A percentile compares a stretch with the other conserved stretches of the same genome.
Conservation (phyloP, 23 tunicate genomes). For the Halocynthia roretzi region DNA sequence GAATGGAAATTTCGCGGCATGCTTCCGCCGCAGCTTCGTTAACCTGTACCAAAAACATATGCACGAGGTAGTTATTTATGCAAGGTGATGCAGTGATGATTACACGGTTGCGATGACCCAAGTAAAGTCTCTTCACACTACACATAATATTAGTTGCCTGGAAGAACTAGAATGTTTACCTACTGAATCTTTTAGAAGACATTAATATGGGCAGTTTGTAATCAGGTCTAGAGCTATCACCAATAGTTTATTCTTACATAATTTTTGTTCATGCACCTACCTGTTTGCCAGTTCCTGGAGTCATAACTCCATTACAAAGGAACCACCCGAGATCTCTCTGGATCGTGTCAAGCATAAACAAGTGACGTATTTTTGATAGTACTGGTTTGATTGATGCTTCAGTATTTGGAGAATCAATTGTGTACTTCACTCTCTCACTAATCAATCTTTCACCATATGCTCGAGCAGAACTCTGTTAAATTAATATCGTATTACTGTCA, state of each 20-base stretch:
- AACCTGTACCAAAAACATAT: slow-evolving; percentile 27
- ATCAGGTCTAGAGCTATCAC: not conserved
- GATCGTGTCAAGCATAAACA: slow-evolving; percentile 65
- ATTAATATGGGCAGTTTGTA: not conserved
- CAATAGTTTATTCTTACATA: not conserved
- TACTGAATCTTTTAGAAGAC: too few species aligned
- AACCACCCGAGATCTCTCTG: slow-evolving; percentile 87
- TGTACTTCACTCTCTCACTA: slow-evolving; percentile 38
- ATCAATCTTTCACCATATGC: slow-evolving; percentile 76
- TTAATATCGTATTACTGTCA: not conserved
- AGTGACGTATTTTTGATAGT: slow-evolving; percentile 36
- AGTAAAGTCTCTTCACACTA: too few species aligned
- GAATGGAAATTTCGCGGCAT: slow-evolving; percentile 56
- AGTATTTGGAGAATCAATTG: slow-evolving; percentile 39
- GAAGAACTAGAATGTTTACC: too few species aligned
- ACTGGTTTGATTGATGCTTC: slow-evolving; percentile 71
- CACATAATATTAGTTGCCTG: too few species aligned
- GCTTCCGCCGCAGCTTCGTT: slow-evolving; percentile 71
- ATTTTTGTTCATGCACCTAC: slow-evolving; percentile 11
- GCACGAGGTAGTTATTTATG: not conserved
- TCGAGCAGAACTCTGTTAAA: slow-evolving; percentile 66
- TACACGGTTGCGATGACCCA: not conserved
- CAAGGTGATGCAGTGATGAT: not conserved
- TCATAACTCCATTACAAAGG: slow-evolving; percentile 50
- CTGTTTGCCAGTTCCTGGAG: slow-evolving; percentile 52